phyloP scores from a whole-genome alignment of 2,888 invertebrate species.

The Nephrotoma guestfalica region DNA sequence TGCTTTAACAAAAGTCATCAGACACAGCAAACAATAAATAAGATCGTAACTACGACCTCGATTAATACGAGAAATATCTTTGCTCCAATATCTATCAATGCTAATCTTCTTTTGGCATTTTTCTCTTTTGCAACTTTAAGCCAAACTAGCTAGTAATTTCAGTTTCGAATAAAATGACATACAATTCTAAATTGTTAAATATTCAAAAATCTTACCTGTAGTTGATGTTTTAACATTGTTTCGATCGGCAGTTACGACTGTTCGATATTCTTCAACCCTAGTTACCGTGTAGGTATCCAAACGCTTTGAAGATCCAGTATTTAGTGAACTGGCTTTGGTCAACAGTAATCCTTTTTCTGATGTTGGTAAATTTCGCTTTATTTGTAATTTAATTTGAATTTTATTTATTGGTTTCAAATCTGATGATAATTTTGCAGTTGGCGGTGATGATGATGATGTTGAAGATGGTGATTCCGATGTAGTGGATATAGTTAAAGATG shows the following conservation, averaged over 20 bases:
- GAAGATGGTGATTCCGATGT: not conserved
- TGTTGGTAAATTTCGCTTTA: not conserved
- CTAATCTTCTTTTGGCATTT: too few species aligned
- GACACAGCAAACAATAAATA: too few species aligned
- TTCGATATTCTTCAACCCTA: not conserved
- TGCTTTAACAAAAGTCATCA: too few species aligned
- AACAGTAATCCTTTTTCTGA: not conserved
- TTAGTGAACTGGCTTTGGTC: not conserved
- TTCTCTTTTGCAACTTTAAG: too few species aligned
- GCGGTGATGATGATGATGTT: not conserved
- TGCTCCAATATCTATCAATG: too few species aligned
- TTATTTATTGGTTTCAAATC: not conserved
- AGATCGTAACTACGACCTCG: too few species aligned
- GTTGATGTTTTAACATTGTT: not conserved
- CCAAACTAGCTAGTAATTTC: too few species aligned
- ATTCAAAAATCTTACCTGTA: not conserved
- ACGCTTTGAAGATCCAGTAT: not conserved
- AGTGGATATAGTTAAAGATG: not conserved
- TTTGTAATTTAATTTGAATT: not conserved
- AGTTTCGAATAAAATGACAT: too few species aligned
- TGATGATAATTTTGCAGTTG: not conserved
- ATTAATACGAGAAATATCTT: too few species aligned
- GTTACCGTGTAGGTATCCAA: not conserved
- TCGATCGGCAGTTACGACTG: not conserved
- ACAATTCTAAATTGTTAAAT: too few species aligned